These are phyloP conservation scores for Pheosia tremula DNA, from an alignment of 2,888 invertebrate genomes.

Conservation along the genomic window DNA sequence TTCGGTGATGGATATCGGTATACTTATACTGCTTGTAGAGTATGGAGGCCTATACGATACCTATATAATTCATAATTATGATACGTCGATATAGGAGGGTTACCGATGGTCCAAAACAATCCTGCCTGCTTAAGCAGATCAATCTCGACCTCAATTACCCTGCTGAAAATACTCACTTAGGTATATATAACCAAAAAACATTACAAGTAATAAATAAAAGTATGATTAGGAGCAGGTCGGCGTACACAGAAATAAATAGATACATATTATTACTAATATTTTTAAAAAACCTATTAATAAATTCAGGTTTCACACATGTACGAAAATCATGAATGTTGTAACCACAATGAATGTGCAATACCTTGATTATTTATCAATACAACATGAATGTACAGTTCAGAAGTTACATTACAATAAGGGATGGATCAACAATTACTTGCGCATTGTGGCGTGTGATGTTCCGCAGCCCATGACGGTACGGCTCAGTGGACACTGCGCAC, in stretches of 20 bases:
- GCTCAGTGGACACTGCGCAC: slow-evolving; percentile 34
- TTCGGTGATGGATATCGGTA: slow-evolving; percentile 63
- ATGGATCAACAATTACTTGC: slow-evolving; percentile 23
- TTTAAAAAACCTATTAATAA: too few relatives aligned
- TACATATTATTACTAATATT: neutral
- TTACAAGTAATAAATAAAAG: neutral
- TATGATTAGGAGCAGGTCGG: neutral
- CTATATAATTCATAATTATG: neutral
- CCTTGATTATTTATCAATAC: neutral
- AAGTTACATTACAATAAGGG: slow-evolving; percentile 27
- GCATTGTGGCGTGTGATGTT: slow-evolving; percentile 27
- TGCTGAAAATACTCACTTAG: too few relatives aligned
- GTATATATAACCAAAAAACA: neutral
- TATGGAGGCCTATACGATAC: slow-evolving; percentile 2
- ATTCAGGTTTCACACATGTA: too few relatives aligned
- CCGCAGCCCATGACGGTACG: slow-evolving; percentile 32
- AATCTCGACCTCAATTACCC: neutral
- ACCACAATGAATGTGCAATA: too few relatives aligned
- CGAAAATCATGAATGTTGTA: too few relatives aligned
- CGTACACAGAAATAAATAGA: neutral
- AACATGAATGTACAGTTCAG: slow-evolving; percentile 12
- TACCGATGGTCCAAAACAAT: neutral
- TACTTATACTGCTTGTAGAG: slow-evolving; percentile 14
- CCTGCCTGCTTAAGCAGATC: neutral
- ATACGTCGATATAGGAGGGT: neutral